These are phyloP conservation scores for Helobdella robusta DNA, from an alignment of 2,888 invertebrate species.

Conservation along the genomic window DNA sequence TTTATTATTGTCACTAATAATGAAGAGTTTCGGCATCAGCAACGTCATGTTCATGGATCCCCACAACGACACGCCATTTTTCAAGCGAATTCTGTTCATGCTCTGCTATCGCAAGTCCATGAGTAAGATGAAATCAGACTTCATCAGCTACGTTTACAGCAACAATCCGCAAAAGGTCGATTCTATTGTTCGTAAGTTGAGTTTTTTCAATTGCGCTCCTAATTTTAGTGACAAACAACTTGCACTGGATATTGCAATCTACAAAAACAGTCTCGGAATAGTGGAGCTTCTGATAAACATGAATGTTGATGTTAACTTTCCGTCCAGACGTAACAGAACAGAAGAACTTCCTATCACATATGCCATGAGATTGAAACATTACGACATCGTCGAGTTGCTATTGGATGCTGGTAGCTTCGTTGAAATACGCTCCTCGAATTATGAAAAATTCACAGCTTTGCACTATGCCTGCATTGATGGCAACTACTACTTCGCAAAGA, in stretches of 20 bases:
- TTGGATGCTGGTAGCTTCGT: neutral
- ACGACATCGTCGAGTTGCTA: neutral
- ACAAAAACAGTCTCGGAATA: neutral
- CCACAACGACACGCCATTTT: too few relatives aligned
- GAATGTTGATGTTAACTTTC: slow-evolving; percentile 4
- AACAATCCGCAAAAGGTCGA: neutral
- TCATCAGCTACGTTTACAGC: neutral
- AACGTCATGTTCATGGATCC: too few relatives aligned
- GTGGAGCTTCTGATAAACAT: neutral
- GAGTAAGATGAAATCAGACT: neutral
- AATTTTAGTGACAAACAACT: neutral
- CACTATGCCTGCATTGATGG: slow-evolving; percentile 12
- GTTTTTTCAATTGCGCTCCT: neutral
- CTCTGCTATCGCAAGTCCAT: neutral
- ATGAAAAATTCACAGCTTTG: slow-evolving; percentile 4
- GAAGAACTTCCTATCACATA: neutral
- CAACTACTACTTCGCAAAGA: neutral
- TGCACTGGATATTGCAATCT: neutral
- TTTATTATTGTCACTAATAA: too few relatives aligned
- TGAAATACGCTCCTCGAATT: neutral
- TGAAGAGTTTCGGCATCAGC: too few relatives aligned
- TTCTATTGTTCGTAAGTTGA: neutral
- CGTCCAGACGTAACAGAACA: neutral
- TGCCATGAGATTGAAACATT: slow-evolving; percentile 8
- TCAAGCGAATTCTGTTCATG: neutral